Evolutionary conservation across 2,888 invertebrate genomes (phyloP).

Genomic region (Patella pellucida): DNA sequence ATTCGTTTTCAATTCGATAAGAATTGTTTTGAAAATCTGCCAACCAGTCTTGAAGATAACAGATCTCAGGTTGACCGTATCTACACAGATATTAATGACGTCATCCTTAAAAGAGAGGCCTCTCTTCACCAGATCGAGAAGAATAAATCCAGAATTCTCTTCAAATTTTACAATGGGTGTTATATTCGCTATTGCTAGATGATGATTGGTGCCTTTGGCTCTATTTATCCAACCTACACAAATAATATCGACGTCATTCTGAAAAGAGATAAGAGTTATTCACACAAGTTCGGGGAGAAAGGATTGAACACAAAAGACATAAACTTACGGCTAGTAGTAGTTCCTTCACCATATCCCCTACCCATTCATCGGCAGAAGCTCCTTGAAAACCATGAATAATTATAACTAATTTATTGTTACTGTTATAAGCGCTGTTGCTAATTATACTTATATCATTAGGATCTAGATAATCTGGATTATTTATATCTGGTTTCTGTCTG

Average conservation of each 20-base stretch:
- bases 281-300: no score
- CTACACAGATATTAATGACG: no score
- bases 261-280: neutral
- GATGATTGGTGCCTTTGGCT: neutral
- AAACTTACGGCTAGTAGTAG: neutral
- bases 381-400: constrained; percentile 5
- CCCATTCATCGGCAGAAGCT: neutral
- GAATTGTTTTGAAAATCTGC: no score
- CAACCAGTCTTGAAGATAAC: no score
- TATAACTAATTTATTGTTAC: neutral
- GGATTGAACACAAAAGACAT: no score
- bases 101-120: no score
- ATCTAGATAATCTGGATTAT: neutral
- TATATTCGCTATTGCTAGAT: neutral
- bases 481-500: neutral
- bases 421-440: neutral
- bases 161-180: neutral
- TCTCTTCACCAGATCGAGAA: no score
- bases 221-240: neutral
- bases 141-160: no score
- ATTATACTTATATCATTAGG: neutral
- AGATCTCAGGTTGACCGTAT: no score
- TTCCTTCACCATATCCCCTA: neutral
- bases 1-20: no score
- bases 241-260: neutral